Percentiles rank a stretch among this genome's conserved stretches.
phyloP scores from a whole-genome alignment of 2,888 invertebrate species.

The Ypsolopha scabrella region DNA sequence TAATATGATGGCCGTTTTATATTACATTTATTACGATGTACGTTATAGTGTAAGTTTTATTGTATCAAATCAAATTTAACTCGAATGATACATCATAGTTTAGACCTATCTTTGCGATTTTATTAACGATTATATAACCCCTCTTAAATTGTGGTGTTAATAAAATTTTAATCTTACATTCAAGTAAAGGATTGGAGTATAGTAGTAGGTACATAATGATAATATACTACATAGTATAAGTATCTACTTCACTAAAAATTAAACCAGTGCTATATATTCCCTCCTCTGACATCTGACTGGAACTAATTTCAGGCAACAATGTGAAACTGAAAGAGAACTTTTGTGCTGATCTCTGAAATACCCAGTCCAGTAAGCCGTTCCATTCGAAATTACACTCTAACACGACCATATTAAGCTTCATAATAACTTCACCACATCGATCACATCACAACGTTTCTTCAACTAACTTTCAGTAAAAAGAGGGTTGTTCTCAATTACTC shows the following conservation, averaged over 20 bases:
- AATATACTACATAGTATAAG: background rate
- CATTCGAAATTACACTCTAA: slow-evolving; percentile 2
- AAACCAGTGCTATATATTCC: slow-evolving; percentile 26
- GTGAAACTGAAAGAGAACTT: slow-evolving; percentile 38
- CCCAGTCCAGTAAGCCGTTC: background rate
- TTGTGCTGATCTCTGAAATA: slow-evolving; percentile 10
- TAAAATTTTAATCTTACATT: too few species aligned
- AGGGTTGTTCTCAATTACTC: too few species aligned
- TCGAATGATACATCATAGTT: too few species aligned
- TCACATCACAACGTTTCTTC: slow-evolving; percentile 5
- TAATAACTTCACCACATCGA: slow-evolving; percentile 1
- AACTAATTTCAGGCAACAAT: slow-evolving; percentile 49
- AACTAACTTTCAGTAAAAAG: background rate
- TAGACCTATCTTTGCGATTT: too few species aligned
- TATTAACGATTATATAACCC: too few species aligned
- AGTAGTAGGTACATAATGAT: background rate
- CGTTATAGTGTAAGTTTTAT: too few species aligned
- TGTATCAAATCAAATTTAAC: too few species aligned
- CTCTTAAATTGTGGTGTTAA: too few species aligned
- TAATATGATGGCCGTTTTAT: too few species aligned
- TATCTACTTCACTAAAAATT: slow-evolving; percentile 13
- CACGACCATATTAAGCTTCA: background rate
- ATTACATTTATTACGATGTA: too few species aligned
- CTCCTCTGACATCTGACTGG: slow-evolving; percentile 40
- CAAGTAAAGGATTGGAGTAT: too few species aligned